phyloP scores from a whole-genome alignment of 2,113 vertebrate species.

The Bufo gargarizans region DNA sequence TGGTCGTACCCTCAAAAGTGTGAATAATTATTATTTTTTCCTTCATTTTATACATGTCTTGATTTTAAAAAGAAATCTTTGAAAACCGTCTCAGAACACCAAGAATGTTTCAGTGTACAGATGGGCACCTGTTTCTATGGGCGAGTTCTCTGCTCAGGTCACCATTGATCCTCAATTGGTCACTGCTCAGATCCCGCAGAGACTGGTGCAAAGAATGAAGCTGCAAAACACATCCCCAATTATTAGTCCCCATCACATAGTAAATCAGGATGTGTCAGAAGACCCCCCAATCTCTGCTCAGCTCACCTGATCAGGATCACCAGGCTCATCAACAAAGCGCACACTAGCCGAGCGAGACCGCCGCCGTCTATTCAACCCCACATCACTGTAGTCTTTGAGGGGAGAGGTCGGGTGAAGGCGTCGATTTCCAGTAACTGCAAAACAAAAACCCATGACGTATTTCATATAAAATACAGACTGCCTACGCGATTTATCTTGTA shows the following conservation, averaged over 20 bases:
- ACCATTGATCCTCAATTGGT: constrained; percentile 83
- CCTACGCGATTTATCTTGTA: not conserved
- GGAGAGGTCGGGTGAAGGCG: constrained; percentile 84
- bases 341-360: constrained; percentile 80
- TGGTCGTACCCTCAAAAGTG: too few species aligned
- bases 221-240: constrained; percentile 66
- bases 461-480: not conserved
- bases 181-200: constrained; percentile 85
- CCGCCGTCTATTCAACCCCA: constrained; percentile 68
- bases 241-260: not conserved
- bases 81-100: too few species aligned
- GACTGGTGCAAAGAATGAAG: constrained; percentile 87
- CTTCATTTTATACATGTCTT: too few species aligned
- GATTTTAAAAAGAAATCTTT: too few species aligned
- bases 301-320: constrained; percentile 75
- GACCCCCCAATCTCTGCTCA: not conserved
- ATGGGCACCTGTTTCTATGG: constrained; percentile 83
- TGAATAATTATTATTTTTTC: too few species aligned
- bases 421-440: constrained; percentile 72
- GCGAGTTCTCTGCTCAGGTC: constrained; percentile 86
- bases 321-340: constrained; percentile 75
- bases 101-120: not conserved
- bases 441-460: constrained; percentile 14
- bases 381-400: constrained; percentile 75
- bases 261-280: not conserved